Conservation (phyloP, 1,140 invertebrate genomes). For the Goniozus legneri region DNA sequence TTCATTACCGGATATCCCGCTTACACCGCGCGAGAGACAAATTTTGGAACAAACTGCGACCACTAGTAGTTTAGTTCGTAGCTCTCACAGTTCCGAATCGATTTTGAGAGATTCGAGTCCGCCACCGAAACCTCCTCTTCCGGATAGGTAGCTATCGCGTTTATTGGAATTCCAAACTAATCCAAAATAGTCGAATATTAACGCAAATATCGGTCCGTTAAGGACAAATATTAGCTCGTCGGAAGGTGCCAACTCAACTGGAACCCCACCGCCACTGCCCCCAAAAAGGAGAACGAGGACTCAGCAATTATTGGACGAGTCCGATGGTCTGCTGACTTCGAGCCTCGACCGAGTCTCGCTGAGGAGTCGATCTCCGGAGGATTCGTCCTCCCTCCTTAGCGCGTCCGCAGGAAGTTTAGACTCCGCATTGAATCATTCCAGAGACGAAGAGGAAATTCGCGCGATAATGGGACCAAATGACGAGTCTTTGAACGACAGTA, state of each 20-base stretch:
- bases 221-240: conserved; percentile 42
- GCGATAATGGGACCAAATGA: conserved; percentile 61
- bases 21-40: conserved; percentile 72
- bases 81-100: conserved; percentile 74
- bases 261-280: conserved; percentile 66
- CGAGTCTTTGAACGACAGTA: conserved; percentile 50
- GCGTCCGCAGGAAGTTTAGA: conserved; percentile 78
- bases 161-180: not conserved
- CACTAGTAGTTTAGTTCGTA: conserved; percentile 56
- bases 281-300: conserved; percentile 64
- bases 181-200: not conserved
- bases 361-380: conserved; percentile 64
- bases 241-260: conserved; percentile 45
- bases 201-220: conserved; percentile 13
- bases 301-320: conserved; percentile 54
- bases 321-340: conserved; percentile 53
- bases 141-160: conserved; percentile 59
- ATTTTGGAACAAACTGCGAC: conserved; percentile 63
- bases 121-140: conserved; percentile 85
- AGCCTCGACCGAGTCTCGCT: conserved; percentile 63
- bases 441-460: conserved; percentile 68
- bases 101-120: conserved; percentile 64
- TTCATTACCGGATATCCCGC: conserved; percentile 76
- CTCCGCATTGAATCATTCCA: conserved; percentile 78
- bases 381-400: conserved; percentile 66